A percentile compares a stretch with the other conserved stretches of the same genome.
Conservation (phyloP, 2,797 vertebrate genomes). For the Aselliscus stoliczkanus region DNA sequence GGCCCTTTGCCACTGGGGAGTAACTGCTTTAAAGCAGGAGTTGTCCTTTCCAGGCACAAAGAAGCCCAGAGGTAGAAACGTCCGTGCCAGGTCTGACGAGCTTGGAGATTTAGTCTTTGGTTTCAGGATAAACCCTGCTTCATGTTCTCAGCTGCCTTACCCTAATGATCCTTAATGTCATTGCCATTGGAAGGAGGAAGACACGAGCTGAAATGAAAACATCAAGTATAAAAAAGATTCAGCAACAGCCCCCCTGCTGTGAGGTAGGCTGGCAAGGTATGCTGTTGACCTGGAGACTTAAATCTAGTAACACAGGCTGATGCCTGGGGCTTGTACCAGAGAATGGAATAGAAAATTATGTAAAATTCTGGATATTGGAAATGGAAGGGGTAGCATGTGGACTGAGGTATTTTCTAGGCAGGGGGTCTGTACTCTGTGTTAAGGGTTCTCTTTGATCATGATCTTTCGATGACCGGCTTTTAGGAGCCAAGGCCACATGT, state of each 20-base stretch:
- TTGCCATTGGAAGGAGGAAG: conserved; percentile 69
- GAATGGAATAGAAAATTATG: conserved; percentile 29
- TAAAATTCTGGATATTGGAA: not conserved
- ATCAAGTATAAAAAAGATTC: conserved; percentile 58
- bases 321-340: conserved; percentile 2
- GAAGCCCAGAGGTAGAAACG: conserved; percentile 74
- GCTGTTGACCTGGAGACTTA: conserved; percentile 51
- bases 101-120: conserved; percentile 74
- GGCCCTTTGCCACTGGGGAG: conserved; percentile 76
- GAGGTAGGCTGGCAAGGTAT: not conserved
- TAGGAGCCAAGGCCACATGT: conserved; percentile 57
- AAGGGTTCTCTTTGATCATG: conserved; percentile 48
- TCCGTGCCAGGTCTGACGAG: conserved; percentile 67
- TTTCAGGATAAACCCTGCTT: conserved; percentile 68
- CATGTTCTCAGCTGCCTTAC: conserved; percentile 59
- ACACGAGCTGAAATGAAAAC: conserved; percentile 74
- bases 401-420: not conserved
- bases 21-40: conserved; percentile 71
- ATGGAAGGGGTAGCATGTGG: not conserved
- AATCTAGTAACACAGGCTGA: conserved; percentile 29
- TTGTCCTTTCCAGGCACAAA: conserved; percentile 57
- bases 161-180: conserved; percentile 76
- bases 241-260: conserved; percentile 25
- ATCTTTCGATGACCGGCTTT: conserved; percentile 51
- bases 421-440: not conserved